phyloP scores from a whole-genome alignment of 2,888 invertebrate genomes.

The Leucophora obtusa region DNA sequence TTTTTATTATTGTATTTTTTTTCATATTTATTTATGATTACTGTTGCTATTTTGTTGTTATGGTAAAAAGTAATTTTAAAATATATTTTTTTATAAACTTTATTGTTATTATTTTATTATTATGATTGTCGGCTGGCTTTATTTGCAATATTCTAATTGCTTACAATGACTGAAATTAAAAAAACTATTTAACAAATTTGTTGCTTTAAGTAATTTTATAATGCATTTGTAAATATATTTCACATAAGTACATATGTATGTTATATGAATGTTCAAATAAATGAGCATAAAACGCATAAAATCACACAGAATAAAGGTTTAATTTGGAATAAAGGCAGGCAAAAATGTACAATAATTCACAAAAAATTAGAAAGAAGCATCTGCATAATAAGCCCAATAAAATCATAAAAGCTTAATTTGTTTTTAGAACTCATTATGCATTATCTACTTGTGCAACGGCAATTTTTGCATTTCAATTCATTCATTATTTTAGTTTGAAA shows the following conservation, averaged over 20 bases:
- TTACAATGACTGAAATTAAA: conserved; percentile 23
- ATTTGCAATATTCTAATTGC: conserved; percentile 33
- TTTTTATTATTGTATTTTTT: neutral
- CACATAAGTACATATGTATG: neutral
- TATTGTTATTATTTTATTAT: conserved; percentile 1
- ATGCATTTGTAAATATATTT: neutral
- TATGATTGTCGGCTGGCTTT: conserved; percentile 28
- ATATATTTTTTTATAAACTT: neutral
- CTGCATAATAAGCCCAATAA: neutral
- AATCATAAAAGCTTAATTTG: neutral
- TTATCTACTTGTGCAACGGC: neutral
- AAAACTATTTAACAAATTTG: conserved; percentile 14
- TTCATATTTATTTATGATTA: too few relatives aligned
- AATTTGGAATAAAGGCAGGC: neutral
- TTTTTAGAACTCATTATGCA: neutral
- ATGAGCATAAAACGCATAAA: neutral
- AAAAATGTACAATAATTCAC: neutral
- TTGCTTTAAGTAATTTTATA: neutral
- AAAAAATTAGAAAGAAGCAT: neutral
- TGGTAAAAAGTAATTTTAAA: neutral
- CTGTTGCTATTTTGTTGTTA: neutral
- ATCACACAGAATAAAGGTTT: neutral
- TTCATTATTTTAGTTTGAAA: neutral
- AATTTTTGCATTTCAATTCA: neutral
- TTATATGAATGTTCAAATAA: too few relatives aligned